A percentile compares a stretch with the other conserved stretches of the same genome.
Evolutionary conservation across 2,797 vertebrate genomes (phyloP).

Genomic region (Alauda arvensis): DNA sequence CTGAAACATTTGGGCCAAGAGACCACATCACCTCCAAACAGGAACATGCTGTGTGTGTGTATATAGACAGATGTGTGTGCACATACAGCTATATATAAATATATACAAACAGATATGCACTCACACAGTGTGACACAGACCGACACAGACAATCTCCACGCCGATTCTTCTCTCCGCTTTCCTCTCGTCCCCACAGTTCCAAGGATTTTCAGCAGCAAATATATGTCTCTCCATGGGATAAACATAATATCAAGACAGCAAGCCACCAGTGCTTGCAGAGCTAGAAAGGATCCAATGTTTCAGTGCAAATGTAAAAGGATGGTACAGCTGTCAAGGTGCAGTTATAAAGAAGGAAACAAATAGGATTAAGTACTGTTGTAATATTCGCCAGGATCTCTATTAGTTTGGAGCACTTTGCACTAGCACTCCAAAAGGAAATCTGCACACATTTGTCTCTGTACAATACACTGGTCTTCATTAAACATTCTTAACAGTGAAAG

Average conservation of each 20-base stretch:
- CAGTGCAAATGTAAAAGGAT: conserved; percentile 79
- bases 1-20: conserved; percentile 59
- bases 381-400: conserved; percentile 43
- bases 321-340: conserved; percentile 68
- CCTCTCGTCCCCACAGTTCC: conserved; percentile 57
- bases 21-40: conserved; percentile 16
- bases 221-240: conserved; percentile 70
- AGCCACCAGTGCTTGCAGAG: conserved; percentile 83
- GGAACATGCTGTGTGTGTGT: conserved; percentile 25
- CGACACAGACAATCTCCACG: background rate
- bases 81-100: conserved; percentile 4
- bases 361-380: conserved; percentile 42
- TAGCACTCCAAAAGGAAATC: conserved; percentile 58
- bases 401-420: conserved; percentile 60
- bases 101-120: conserved; percentile 43
- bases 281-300: conserved; percentile 71
- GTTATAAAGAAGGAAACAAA: conserved; percentile 59
- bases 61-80: conserved; percentile 6
- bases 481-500: conserved; percentile 50
- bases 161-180: conserved; percentile 7
- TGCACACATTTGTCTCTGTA: conserved; percentile 52
- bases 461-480: conserved; percentile 65
- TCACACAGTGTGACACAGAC: conserved; percentile 11
- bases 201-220: conserved; percentile 78
- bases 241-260: conserved; percentile 77